Conservation (phyloP, 2,797 vertebrate species). For the Rhinoraja longicauda region DNA sequence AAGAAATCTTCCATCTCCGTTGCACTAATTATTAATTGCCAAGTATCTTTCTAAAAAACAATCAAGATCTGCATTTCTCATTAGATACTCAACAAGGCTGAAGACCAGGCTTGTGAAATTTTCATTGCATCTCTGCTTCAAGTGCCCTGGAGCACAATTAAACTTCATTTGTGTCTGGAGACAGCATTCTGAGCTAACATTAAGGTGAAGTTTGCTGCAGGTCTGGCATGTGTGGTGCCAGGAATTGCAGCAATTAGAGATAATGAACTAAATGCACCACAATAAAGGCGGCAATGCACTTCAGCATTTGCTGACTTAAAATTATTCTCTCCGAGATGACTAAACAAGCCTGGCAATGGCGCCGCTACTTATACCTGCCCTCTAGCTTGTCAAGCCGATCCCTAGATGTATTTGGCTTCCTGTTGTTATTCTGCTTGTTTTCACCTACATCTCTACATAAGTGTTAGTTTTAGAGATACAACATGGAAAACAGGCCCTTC, state of each 20-base stretch:
- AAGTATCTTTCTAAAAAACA: background rate
- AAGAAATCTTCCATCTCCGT: background rate
- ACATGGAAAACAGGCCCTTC: background rate
- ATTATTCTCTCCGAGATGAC: background rate
- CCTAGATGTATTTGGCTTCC: background rate
- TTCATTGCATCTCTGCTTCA: background rate
- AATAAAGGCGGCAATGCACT: background rate
- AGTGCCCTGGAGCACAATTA: background rate
- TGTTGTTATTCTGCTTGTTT: background rate
- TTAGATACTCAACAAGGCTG: background rate
- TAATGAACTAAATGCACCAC: background rate
- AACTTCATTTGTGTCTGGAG: background rate
- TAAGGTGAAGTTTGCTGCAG: background rate
- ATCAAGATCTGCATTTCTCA: background rate
- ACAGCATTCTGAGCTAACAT: background rate
- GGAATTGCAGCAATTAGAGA: background rate
- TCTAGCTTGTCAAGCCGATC: background rate
- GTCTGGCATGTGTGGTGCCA: background rate
- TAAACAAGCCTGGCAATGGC: background rate
- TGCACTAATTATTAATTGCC: background rate
- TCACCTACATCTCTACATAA: background rate
- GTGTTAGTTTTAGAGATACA: background rate
- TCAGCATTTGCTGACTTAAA: background rate
- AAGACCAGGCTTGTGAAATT: background rate
- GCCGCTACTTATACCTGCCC: background rate